These are phyloP conservation scores for Heliconius eleuchia DNA, from an alignment of 1,140 invertebrate genomes.

Conservation along the genomic window DNA sequence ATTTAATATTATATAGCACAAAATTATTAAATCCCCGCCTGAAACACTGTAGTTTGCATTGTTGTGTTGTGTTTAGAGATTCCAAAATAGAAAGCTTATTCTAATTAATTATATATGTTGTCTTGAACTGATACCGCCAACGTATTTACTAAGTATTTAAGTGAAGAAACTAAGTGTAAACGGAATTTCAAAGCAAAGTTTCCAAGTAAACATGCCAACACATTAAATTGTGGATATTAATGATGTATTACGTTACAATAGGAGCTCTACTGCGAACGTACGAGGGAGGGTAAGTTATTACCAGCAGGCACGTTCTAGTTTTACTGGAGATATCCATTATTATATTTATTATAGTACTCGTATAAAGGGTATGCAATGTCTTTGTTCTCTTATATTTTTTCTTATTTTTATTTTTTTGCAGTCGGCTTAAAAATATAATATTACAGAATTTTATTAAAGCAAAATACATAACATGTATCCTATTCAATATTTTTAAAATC, in stretches of 20 bases:
- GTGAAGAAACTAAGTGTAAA: conserved; percentile 8
- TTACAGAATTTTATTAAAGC: too few relatives aligned
- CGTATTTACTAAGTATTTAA: conserved; percentile 27
- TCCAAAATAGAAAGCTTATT: background rate
- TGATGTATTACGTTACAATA: conserved; percentile 18
- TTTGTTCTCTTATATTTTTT: background rate
- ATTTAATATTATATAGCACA: too few relatives aligned
- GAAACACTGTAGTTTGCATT: background rate
- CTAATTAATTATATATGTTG: conserved; percentile 11
- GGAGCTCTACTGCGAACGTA: background rate
- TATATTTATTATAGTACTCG: background rate
- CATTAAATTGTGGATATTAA: conserved; percentile 26
- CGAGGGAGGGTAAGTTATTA: conserved; percentile 14
- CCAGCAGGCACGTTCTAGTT: background rate
- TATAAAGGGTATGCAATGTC: background rate
- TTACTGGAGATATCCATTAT: conserved; percentile 15
- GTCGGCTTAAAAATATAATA: too few relatives aligned
- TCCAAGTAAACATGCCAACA: conserved; percentile 23
- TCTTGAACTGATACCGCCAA: conserved; percentile 13
- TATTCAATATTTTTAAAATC: too few relatives aligned
- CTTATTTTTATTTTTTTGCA: too few relatives aligned
- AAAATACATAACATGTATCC: too few relatives aligned
- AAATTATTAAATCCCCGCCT: too few relatives aligned
- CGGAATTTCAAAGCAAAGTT: conserved; percentile 26
- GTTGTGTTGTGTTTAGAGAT: background rate